phyloP scores from a whole-genome alignment of 2,113 vertebrate species.

The Lepus americanus region DNA sequence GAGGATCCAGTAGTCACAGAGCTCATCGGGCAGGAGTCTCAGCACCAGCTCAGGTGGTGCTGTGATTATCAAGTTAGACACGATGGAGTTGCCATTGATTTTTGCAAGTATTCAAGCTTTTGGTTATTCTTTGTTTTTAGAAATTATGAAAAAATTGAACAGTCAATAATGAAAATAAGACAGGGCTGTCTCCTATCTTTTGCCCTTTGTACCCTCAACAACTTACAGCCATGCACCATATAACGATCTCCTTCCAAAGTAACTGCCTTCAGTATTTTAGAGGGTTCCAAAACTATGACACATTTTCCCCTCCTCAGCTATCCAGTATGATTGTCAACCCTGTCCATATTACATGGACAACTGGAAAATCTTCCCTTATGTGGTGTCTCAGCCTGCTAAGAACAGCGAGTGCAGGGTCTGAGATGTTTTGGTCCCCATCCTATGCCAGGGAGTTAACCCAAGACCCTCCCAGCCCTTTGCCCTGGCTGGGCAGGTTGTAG shows the following conservation, averaged over 20 bases:
- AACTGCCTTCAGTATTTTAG: background rate
- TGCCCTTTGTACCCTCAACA: background rate
- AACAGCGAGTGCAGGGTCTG: background rate
- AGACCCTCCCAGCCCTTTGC: background rate
- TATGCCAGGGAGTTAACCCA: background rate
- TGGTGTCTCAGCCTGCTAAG: background rate
- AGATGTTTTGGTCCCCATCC: background rate
- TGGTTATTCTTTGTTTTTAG: background rate
- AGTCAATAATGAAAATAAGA: slow-evolving; percentile 28
- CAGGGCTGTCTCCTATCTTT: background rate
- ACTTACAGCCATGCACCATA: background rate
- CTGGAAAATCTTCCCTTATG: background rate
- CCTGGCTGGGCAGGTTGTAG: background rate
- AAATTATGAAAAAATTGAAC: background rate
- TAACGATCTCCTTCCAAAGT: background rate
- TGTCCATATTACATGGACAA: background rate
- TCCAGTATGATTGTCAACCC: background rate
- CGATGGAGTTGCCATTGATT: background rate
- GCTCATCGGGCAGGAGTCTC: background rate
- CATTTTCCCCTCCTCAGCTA: background rate
- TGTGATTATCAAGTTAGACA: background rate
- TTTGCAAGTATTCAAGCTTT: background rate
- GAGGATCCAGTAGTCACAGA: background rate
- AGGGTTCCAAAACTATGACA: background rate
- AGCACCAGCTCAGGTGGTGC: background rate